phyloP scores from a whole-genome alignment of 2,888 invertebrate genomes.

The Seira ritae region DNA sequence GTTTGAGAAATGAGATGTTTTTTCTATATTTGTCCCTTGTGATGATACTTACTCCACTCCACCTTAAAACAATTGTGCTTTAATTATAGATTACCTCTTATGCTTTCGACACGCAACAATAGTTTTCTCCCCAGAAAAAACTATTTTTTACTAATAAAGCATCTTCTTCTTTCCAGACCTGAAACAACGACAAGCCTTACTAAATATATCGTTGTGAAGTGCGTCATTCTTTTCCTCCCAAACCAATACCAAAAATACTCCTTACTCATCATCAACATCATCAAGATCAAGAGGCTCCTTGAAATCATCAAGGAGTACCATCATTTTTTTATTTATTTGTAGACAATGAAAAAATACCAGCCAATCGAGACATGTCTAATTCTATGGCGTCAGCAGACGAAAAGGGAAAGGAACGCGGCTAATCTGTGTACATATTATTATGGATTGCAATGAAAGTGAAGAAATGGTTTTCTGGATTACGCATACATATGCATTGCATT shows the following conservation, averaged over 20 bases:
- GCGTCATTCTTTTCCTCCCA: neutral
- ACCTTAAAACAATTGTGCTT: no score
- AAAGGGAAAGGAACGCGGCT: neutral
- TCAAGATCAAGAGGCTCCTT: slow-evolving; percentile 16
- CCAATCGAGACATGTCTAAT: slow-evolving; percentile 56
- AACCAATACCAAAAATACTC: neutral
- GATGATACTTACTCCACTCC: no score
- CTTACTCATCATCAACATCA: slow-evolving; percentile 36
- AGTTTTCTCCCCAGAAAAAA: no score
- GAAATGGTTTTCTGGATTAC: slow-evolving; percentile 52
- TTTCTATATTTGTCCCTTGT: no score
- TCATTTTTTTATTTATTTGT: slow-evolving; percentile 44
- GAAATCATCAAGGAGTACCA: neutral
- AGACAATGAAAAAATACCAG: slow-evolving; percentile 35
- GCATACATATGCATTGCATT: neutral
- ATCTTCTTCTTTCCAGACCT: neutral
- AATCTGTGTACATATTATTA: neutral
- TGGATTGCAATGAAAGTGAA: slow-evolving; percentile 28
- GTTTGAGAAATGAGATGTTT: neutral
- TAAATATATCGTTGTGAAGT: neutral
- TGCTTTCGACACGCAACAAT: no score
- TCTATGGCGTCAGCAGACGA: slow-evolving; percentile 44
- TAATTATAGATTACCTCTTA: no score
- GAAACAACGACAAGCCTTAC: neutral
- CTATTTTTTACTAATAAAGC: no score